These are phyloP conservation scores for Takifugu flavidus DNA, from an alignment of 2,113 vertebrate species.

Conservation along the genomic window DNA sequence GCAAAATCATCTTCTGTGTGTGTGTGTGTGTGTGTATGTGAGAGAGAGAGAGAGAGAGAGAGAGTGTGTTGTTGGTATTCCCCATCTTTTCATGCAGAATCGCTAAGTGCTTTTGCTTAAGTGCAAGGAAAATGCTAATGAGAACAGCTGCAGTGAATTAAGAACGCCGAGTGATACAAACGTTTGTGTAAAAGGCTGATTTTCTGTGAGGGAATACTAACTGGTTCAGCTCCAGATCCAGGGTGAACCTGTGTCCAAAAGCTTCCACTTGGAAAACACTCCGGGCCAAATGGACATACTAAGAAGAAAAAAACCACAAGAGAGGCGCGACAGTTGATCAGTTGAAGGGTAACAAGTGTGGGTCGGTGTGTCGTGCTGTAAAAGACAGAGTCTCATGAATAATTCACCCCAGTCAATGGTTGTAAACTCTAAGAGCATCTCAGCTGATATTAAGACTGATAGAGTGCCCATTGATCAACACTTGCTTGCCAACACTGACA, in stretches of 20 bases:
- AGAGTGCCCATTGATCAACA: slow-evolving; percentile 35
- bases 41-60: slow-evolving; percentile 13
- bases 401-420: slow-evolving; percentile 49
- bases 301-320: slow-evolving; percentile 19
- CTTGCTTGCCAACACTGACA: slow-evolving; percentile 22
- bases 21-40: slow-evolving; percentile 10
- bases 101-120: slow-evolving; percentile 39
- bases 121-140: slow-evolving; percentile 48
- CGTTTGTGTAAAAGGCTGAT: neutral
- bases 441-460: slow-evolving; percentile 46
- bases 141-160: slow-evolving; percentile 50
- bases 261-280: slow-evolving; percentile 84
- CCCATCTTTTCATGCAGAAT: slow-evolving; percentile 35
- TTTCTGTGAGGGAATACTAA: slow-evolving; percentile 66
- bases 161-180: slow-evolving; percentile 21
- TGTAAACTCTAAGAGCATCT: slow-evolving; percentile 36
- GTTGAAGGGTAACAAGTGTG: slow-evolving; percentile 26
- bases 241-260: slow-evolving; percentile 82
- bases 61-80: slow-evolving; percentile 28
- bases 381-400: slow-evolving; percentile 43
- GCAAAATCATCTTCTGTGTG: neutral
- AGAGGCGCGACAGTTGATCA: slow-evolving; percentile 11
- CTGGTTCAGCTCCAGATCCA: slow-evolving; percentile 91
- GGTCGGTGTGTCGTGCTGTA: slow-evolving; percentile 11
- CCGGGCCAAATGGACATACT: slow-evolving; percentile 86